phyloP scores from a whole-genome alignment of 2,113 vertebrate species.

The Cygnus atratus region DNA sequence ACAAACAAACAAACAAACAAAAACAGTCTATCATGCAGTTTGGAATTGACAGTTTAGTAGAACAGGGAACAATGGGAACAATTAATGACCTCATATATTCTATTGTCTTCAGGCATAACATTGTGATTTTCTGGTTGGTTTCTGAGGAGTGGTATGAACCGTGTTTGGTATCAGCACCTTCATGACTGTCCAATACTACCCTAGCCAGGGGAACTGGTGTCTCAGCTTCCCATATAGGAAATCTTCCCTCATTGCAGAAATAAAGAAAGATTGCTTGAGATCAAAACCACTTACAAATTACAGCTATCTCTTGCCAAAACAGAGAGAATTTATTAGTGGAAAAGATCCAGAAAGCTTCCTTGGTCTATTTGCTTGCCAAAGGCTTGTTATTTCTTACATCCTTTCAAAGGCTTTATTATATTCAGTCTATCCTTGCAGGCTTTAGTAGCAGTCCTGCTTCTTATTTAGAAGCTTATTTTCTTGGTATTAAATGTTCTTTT shows the following conservation, averaged over 20 bases:
- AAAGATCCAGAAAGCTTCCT: constrained; percentile 17
- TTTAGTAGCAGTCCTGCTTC: neutral
- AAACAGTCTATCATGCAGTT: neutral
- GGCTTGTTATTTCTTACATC: neutral
- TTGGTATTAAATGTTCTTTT: constrained; percentile 4
- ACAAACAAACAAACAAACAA: neutral
- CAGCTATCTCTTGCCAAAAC: neutral
- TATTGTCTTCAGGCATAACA: neutral
- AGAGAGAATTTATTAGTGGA: neutral
- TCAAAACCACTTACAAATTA: constrained; percentile 13
- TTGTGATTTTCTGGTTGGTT: constrained; percentile 30
- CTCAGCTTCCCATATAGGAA: neutral
- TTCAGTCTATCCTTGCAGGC: neutral
- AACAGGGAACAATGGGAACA: neutral
- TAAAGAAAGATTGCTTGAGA: neutral
- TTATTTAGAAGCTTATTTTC: constrained; percentile 5
- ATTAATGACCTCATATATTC: constrained; percentile 20
- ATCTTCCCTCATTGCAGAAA: neutral
- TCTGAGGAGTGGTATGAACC: neutral
- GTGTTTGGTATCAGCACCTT: neutral
- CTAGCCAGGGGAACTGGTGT: neutral
- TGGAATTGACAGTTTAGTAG: neutral
- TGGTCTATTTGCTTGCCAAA: neutral
- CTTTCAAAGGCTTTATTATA: constrained; percentile 4
- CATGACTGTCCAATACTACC: neutral